phyloP scores from a whole-genome alignment of 2,888 invertebrate genomes.

The Eubasilissa splendida region DNA sequence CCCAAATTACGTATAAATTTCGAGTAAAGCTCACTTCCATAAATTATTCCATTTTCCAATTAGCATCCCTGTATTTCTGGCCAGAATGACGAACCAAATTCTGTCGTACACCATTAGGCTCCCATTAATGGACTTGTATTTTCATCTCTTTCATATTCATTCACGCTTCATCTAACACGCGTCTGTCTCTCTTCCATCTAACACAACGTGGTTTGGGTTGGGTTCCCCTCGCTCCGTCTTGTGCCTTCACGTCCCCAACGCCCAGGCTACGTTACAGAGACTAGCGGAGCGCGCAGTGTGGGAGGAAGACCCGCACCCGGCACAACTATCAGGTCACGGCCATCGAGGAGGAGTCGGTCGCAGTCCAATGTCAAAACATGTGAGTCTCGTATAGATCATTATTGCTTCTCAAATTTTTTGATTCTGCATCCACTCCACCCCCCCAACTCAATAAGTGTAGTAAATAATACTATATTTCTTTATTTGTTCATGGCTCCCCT shows the following conservation, averaged over 20 bases:
- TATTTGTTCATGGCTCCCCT: background rate
- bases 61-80: background rate
- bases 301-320: slow-evolving; percentile 62
- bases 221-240: slow-evolving; percentile 25
- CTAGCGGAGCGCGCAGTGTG: slow-evolving; percentile 63
- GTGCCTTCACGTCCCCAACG: slow-evolving; percentile 49
- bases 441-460: background rate
- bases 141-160: slow-evolving; percentile 51
- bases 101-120: background rate
- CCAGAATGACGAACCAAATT: background rate
- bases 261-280: slow-evolving; percentile 72
- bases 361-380: slow-evolving; percentile 35
- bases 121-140: background rate
- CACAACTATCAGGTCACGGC: slow-evolving; percentile 52
- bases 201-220: slow-evolving; percentile 36
- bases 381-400: slow-evolving; percentile 18
- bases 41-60: background rate
- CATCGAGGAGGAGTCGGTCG: slow-evolving; percentile 44
- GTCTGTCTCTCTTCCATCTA: slow-evolving; percentile 46
- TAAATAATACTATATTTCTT: background rate
- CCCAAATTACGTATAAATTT: too few species aligned
- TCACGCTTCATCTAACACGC: slow-evolving; percentile 60
- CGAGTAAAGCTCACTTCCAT: too few species aligned
- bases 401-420: background rate
- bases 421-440: background rate